Base-by-base conservation (phyloP, 2,888 invertebrate species). In the Drosophila lacicola region DNA sequence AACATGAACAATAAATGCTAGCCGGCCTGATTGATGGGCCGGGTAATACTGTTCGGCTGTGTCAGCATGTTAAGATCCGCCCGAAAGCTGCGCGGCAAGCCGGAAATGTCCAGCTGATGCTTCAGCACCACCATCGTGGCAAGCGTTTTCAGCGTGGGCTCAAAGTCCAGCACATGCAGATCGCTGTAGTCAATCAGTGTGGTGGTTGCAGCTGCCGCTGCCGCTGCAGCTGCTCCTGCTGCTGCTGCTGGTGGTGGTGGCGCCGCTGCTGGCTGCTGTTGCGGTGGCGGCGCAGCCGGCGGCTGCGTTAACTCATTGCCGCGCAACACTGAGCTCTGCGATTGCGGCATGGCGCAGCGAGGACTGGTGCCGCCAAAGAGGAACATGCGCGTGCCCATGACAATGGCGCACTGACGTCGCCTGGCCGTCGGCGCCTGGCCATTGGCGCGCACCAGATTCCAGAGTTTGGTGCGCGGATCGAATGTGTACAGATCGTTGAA, bases 361-460 rank as follows among this genome's bases (percentile, higher is more conserved):
- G 92, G 96, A 96, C 97, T 97, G 61, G 98, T 98, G 42, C 98
- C 98, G 49, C 98, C 98, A 93, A 98, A 98, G 61, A 98, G 93
- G 92, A 95, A 98, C 80, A 97, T 94, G 89, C 95, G 94, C 77
- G 95, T 94, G 13, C 94, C 95, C 81, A 96, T 94, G 47, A 96
- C 93, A 86, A 97, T 94, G 90, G 97, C 97, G 55, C 96, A 97
- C 92, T 98, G 98, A 50, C 96, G 93, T 78, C 96, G 92, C 49
- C 96, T 93, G 63, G 94, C 93, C 85, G 94, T 94, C 0, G 96
- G 95, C n/a, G 93, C 91, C 55, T 91, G 91, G 0, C 96, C 96
- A 29, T 91, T 90, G 0, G 95, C 94, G 61, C 93, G 93, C 11
- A 96, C 90, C 68, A 93, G 92, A 81, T 94, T 93, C 96, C 96